Evolutionary conservation across 2,113 vertebrate genomes (phyloP).

Genomic region (Cynopterus brachyotis): DNA sequence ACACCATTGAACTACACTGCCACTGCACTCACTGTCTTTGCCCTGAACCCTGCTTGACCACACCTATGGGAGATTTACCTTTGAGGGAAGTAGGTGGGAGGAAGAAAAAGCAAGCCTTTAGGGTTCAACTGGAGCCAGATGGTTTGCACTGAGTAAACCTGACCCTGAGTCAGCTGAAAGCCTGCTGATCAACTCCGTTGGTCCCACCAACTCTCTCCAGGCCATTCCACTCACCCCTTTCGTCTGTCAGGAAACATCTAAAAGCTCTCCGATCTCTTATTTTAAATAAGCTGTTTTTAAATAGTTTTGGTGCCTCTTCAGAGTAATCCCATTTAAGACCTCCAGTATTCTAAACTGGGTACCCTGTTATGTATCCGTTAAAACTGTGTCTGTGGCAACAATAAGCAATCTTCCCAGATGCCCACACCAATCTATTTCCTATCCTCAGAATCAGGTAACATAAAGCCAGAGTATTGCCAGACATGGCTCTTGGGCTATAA

Average conservation of each 20-base stretch:
- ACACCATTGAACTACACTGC: accelerated
- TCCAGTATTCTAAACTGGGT: background rate
- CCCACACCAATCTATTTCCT: background rate
- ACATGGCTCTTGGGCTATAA: background rate
- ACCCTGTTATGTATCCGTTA: accelerated
- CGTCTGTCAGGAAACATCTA: background rate
- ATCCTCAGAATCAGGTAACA: background rate
- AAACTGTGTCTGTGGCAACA: background rate
- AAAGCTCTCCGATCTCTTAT: background rate
- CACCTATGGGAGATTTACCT: background rate
- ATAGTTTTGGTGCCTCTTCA: background rate
- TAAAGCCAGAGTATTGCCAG: accelerated
- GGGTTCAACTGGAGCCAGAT: background rate
- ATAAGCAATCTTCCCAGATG: background rate
- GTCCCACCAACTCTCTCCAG: background rate
- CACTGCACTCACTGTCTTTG: background rate
- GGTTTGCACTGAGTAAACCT: background rate
- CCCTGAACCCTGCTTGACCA: background rate
- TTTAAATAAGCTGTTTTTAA: background rate
- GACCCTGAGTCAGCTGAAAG: background rate
- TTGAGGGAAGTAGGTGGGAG: background rate
- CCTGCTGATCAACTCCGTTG: too few species aligned
- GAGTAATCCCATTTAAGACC: background rate
- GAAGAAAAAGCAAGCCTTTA: background rate
- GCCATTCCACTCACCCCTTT: background rate